Evolutionary conservation across 2,888 invertebrate species (phyloP), one percentile per base, ranked within the genome.

Genomic region (Trachelus stipa): DNA sequence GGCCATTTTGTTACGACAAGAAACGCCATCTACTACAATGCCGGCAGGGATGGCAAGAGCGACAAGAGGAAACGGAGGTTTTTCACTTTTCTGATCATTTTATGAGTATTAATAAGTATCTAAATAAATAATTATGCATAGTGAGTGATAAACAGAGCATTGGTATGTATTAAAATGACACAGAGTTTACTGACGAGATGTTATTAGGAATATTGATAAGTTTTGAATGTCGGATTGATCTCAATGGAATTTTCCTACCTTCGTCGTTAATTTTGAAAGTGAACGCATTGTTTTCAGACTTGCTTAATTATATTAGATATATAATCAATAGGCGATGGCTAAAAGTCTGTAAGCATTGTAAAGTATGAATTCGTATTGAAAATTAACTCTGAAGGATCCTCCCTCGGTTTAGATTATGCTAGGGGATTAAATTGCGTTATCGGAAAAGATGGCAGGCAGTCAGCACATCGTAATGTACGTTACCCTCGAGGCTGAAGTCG

Each of bases 391-490:
- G 23, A 3, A 56, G 23, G 56, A 56, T 56, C 23, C 56, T 56
- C 23, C 23, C 56, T 23, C 15, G 23, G 56, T 56, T 23, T 56
- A 56, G 56, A 56, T 56, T 56, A 56, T 56, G 56, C 56, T 23
- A 56, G 56, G 56, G 81, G 77, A 79, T 81, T 81, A 81, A 81
- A 79, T 81, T 81, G 81, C 77, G 69, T 81, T 80, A 81, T 81
- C 79, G 79, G 71, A 73, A 77, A 81, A 76, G 76, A 81, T 80
- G 76, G 79, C 69, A 79, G 76, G 81, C 73, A 79, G 80, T 81
- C 81, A 76, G 80, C 81, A 76, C 77, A 56, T 73, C 76, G 76
- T 81, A 81, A 81, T 78, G 77, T 81, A 81, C 77, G 80, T 81
- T 81, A 76, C 81, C 81, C 81, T 77, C 76, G 79, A 81, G 80